Base-by-base conservation (phyloP, 2,797 vertebrate genomes). In the Hipposideros larvatus region DNA sequence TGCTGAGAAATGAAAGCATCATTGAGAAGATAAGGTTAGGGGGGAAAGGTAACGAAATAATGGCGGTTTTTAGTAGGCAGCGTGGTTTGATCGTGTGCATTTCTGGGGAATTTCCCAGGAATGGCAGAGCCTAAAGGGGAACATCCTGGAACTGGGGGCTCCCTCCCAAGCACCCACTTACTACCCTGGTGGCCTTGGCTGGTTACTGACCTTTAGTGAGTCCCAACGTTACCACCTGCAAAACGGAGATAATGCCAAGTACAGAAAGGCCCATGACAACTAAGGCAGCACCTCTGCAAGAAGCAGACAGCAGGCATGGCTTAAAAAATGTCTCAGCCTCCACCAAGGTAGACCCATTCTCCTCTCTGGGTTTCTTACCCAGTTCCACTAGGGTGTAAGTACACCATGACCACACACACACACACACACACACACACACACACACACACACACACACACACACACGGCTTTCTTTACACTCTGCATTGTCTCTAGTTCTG, bases 251-350 rank as follows among this genome's bases (percentile, higher is more conserved):
- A 22, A 57, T 16, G n/a, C 34, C 4, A 34, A 68, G 26, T 2
- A 3, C 3, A 16, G 18, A 4, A 26, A 59, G 31, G 15, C 21
- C 51, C 0, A 6, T 0, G 53, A 77, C 6, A 24, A 4, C 4
- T 79, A 28, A 87, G 10, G 6, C 59, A 53, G 31, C 28, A 22
- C 43, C 18, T 66, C 21, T 55, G 18, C 37, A 73, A 55, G 43
- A 18, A 65, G 65, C 61, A 87, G 59, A 28, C 63, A 65, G 13
- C 37, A 73, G 63, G 34, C 66, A 31, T 55, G 82, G 31, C 19
- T 11, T 19, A 5, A 5, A 22, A 19, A 43, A 66, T 2, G 16
- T 4, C 59, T 41, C 21, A 31, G 4, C 43, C 26, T 31, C 7
- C 2, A 8, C 18, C 82, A 34, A 82, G 15, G 15, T 4, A 53